Percentiles rank a stretch among this genome's conserved stretches.
phyloP scores from a whole-genome alignment of 2,113 vertebrate genomes.

The Poeciliopsis prolifica region DNA sequence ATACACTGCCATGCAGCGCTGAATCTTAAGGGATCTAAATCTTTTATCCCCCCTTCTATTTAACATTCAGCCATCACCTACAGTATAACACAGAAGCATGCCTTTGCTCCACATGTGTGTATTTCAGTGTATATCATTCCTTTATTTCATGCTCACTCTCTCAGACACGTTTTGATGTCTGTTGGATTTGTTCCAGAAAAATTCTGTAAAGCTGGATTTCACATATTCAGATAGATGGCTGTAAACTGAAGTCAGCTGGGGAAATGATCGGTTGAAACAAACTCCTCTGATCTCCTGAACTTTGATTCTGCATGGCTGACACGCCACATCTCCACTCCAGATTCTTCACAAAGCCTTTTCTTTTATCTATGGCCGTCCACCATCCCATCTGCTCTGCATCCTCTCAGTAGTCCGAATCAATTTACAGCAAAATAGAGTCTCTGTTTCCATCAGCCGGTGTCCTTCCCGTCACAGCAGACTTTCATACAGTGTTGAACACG shows the following conservation, averaged over 20 bases:
- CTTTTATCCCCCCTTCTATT: not conserved
- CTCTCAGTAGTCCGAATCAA: constrained; percentile 25
- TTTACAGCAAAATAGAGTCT: constrained; percentile 37
- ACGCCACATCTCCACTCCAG: constrained; percentile 17
- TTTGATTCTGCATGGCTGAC: constrained; percentile 9
- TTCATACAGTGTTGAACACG: constrained; percentile 52
- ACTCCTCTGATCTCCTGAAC: constrained; percentile 32
- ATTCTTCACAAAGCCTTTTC: constrained; percentile 23
- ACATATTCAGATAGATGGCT: constrained; percentile 31
- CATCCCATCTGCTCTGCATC: constrained; percentile 31
- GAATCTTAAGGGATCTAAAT: not conserved
- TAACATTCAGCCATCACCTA: not conserved
- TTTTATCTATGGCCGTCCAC: not conserved
- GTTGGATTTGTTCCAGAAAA: constrained; percentile 28
- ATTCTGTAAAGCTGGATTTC: constrained; percentile 19
- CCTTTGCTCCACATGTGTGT: not conserved
- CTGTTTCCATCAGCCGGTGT: constrained; percentile 49
- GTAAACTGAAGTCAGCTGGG: constrained; percentile 41
- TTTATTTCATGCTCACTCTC: not conserved
- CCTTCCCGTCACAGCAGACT: constrained; percentile 44
- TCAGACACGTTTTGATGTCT: not conserved
- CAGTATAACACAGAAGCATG: not conserved
- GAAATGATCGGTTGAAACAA: constrained; percentile 45
- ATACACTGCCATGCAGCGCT: not conserved
- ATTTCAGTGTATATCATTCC: not conserved